Evolutionary conservation across 2,113 vertebrate species (phyloP), one percentile per base, ranked within the genome.

Genomic region (Pachycephala philippinensis): DNA sequence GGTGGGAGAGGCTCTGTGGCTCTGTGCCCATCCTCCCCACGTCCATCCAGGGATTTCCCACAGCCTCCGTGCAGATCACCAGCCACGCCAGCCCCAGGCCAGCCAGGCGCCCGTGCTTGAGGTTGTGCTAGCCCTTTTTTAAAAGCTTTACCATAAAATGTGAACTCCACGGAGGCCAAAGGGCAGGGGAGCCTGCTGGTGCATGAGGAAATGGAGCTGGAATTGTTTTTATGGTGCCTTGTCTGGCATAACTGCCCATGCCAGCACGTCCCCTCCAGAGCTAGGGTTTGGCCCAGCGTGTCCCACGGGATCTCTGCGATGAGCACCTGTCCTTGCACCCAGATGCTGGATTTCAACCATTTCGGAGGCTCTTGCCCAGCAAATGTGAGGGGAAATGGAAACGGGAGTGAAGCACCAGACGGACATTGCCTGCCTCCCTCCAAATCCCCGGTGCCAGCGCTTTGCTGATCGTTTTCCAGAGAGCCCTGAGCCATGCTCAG

Each of bases 161-260:
- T 28, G 40, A 70, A 14, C 26, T 45, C 11, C 27, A 17, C 0
- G 5, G 78, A 87, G 78, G 72, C 8, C 6, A 56, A 84, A 93
- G 47, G 77, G 77, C 77, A 77, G 31, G 78, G 22, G 42, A 85
- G 52, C 23, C 82, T 84, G 82, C 69, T 87, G 20, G 19, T 30
- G 78, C 74, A 50, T 0, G 12, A 85, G 52, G 65, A 90, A 82
- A 82, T 71, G 9, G 26, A 45, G 27, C 28, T 33, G 76, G 59
- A 24, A 4, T 49, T 69, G 22, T 15, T 90, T 80, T 90, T 65
- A 53, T 77, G 40, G 31, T 9, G 35, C 31, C 31, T 60, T 1
- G 1, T 44, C 53, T 0, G 3, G 50, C n/a, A 31, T 30, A 57
- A 37, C 39, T 45, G 60, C 81, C 45, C 0, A 0, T 1, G 5